Base-by-base conservation (phyloP, 2,113 vertebrate species). In the Corythornis vintsioides region DNA sequence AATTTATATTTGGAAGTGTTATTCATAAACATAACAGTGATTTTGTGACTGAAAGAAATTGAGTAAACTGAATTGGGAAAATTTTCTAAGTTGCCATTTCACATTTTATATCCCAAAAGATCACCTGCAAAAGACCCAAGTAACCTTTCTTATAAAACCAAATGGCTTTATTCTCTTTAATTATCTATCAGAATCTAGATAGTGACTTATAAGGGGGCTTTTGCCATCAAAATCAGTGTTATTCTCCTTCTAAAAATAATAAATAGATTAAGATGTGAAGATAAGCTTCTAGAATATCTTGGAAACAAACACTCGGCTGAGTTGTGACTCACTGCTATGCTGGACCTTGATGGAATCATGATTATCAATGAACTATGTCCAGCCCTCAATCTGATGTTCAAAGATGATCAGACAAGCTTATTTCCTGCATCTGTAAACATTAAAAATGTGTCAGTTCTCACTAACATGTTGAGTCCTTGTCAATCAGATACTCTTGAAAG, bases 401-500 rank as follows among this genome's bases (percentile, higher is more conserved):
- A n/a, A 84, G 48, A 50, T 75, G 61, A 69, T 65, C 7, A 3
- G n/a, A 77, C 65, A 67, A 90, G 45, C 40, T 90, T 80, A 81
- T 74, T 61, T 92, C 40, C 60, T 53, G 78, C 83, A 86, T 80
- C 76, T 92, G 38, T 67, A 91, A 88, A 83, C 56, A 71, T 31
- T 86, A 20, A 76, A 91, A 86, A 88, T 42, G 60, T 80, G 61
- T 81, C 73, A 72, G 66, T 81, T 22, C 18, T 87, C 81, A 82
- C 57, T 66, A 33, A 40, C 67, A 48, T 72, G 64, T 11, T 70
- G 73, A 84, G 53, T 67, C 43, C 53, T 92, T 95, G 52, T 93
- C 66, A 89, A 31, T 72, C 61, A 88, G 57, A 90, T 56, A 19
- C 43, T 93, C 77, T 17, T 84, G 86, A 74, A 90, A 88, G 61